phyloP scores from a whole-genome alignment of 2,888 invertebrate species.

The Nomada hirtipes region DNA sequence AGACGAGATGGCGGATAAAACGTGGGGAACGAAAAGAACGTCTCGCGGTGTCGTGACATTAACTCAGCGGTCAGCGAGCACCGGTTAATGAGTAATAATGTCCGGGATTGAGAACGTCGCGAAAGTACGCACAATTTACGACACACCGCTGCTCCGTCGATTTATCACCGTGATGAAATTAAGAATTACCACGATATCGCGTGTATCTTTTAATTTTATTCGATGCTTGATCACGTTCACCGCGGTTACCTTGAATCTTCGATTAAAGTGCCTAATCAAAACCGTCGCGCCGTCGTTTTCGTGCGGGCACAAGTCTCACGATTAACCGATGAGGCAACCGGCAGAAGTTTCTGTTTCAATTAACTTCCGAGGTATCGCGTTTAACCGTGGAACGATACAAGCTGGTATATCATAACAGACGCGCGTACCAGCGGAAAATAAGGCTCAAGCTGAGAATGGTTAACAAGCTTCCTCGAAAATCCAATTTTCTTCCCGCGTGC shows the following conservation, averaged over 20 bases:
- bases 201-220: neutral
- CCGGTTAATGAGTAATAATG: conserved; percentile 67
- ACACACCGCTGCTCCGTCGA: conserved; percentile 32
- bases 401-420: neutral
- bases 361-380: neutral
- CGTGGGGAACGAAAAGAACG: conserved; percentile 65
- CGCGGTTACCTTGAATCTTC: neutral
- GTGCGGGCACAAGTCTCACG: neutral
- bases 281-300: neutral
- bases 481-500: conserved; percentile 18
- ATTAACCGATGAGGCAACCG: too few relatives aligned
- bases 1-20: conserved; percentile 59
- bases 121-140: conserved; percentile 54
- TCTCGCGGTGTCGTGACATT: conserved; percentile 66
- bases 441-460: neutral
- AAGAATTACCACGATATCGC: neutral
- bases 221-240: neutral
- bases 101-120: conserved; percentile 46
- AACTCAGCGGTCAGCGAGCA: conserved; percentile 60
- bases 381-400: neutral
- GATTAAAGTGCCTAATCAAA: neutral
- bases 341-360: conserved; percentile 8
- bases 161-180: conserved; percentile 49
- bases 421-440: neutral
- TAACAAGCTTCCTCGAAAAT: conserved; percentile 33